Percentiles rank a stretch among this genome's conserved stretches.
phyloP scores from a whole-genome alignment of 2,888 invertebrate genomes.

The Pristionchus maxplancki region DNA sequence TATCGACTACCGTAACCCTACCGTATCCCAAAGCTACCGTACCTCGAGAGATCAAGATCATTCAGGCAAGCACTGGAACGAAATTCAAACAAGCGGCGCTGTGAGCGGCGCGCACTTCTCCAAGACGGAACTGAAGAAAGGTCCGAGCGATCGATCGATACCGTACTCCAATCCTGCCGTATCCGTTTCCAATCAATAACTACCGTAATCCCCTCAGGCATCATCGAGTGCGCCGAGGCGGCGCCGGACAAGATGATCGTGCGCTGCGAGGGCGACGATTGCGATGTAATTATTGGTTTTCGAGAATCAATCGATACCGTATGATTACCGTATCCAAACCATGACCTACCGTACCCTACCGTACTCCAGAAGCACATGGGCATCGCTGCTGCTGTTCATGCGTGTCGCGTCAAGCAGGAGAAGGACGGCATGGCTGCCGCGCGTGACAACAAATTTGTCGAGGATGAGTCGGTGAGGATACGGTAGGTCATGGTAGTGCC shows the following conservation, averaged over 20 bases:
- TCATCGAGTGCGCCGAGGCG: background rate
- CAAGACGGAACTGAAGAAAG: background rate
- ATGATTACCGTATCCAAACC: background rate
- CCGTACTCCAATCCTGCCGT: background rate
- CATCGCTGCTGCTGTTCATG: background rate
- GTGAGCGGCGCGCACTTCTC: background rate
- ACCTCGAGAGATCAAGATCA: slow-evolving; percentile 6
- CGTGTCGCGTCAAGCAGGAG: background rate
- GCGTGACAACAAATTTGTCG: background rate
- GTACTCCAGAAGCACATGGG: background rate
- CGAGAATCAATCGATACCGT: background rate
- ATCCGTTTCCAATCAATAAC: too few species aligned
- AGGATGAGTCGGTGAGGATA: background rate
- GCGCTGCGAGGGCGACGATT: background rate
- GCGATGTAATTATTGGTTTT: background rate
- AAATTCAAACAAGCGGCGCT: background rate
- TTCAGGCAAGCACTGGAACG: slow-evolving; percentile 8
- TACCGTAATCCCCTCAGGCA: background rate
- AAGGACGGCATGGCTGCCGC: background rate
- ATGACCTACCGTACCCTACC: background rate
- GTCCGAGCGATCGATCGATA: background rate
- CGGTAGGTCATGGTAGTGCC: background rate
- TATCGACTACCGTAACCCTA: background rate
- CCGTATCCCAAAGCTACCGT: too few species aligned
- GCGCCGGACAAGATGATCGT: background rate